Conservation (phyloP, 2,113 vertebrate species). For the Choloepus hoffmanni region DNA sequence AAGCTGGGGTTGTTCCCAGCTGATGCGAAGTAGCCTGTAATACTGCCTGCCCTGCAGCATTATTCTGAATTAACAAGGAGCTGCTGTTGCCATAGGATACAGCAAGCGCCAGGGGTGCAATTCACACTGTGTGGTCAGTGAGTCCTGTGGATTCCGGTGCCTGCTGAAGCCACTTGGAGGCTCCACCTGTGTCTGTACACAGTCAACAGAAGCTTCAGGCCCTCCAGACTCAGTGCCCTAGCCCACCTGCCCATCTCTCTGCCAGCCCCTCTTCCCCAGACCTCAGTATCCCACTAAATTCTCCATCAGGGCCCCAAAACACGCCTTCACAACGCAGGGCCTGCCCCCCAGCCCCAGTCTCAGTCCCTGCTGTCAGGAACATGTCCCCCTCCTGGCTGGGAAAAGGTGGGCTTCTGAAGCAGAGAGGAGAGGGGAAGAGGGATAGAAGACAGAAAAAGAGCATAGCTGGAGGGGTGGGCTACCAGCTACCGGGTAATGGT, state of each 20-base stretch:
- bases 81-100: slow-evolving; percentile 73
- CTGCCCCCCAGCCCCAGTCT: too few relatives aligned
- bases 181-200: neutral
- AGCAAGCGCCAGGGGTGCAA: slow-evolving; percentile 65
- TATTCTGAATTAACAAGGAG: slow-evolving; percentile 64
- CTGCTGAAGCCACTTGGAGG: slow-evolving; percentile 47
- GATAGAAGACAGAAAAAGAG: neutral
- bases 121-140: slow-evolving; percentile 70
- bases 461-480: neutral
- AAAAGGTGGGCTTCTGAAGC: neutral
- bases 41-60: slow-evolving; percentile 57
- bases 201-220: neutral
- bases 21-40: neutral
- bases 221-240: neutral
- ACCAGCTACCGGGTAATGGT: neutral
- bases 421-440: neutral
- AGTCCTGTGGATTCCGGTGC: slow-evolving; percentile 60
- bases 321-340: neutral
- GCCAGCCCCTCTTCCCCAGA: neutral
- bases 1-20: neutral
- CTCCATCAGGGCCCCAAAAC: neutral
- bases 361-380: neutral
- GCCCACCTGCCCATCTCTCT: too few relatives aligned
- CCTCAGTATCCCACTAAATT: fast-evolving
- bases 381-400: neutral